Conservation (phyloP, 2,113 vertebrate species). For the Theropithecus gelada region DNA sequence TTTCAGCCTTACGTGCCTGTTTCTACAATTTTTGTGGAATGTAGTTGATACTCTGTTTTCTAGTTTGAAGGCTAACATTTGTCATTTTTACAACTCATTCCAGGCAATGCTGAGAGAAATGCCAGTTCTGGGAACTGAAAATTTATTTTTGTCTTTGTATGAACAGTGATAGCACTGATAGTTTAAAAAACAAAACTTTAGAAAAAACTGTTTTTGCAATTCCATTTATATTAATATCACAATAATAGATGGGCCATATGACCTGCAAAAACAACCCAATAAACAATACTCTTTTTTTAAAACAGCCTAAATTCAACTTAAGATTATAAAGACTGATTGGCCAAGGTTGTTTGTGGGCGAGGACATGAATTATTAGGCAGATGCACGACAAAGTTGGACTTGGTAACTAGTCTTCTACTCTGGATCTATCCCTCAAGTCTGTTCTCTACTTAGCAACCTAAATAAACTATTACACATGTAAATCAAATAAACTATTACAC, state of each 20-base stretch:
- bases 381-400: not conserved
- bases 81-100: conserved; percentile 54
- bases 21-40: not conserved
- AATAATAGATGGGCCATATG: not conserved
- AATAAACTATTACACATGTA: not conserved
- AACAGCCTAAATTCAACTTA: not conserved
- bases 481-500: not conserved
- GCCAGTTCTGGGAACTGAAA: conserved; percentile 39
- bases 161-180: not conserved
- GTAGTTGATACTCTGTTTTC: not conserved
- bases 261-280: not conserved
- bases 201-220: not conserved
- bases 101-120: conserved; percentile 45
- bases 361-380: not conserved
- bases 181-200: not conserved
- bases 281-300: not conserved
- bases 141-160: conserved; percentile 62
- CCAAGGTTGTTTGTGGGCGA: not conserved
- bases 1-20: not conserved
- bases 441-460: not conserved
- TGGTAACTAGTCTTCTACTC: not conserved
- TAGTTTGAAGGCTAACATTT: conserved; percentile 30
- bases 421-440: not conserved
- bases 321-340: not conserved
- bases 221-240: not conserved